These are phyloP conservation scores for Alauda arvensis DNA, from an alignment of 2,797 vertebrate genomes.

Conservation along the genomic window DNA sequence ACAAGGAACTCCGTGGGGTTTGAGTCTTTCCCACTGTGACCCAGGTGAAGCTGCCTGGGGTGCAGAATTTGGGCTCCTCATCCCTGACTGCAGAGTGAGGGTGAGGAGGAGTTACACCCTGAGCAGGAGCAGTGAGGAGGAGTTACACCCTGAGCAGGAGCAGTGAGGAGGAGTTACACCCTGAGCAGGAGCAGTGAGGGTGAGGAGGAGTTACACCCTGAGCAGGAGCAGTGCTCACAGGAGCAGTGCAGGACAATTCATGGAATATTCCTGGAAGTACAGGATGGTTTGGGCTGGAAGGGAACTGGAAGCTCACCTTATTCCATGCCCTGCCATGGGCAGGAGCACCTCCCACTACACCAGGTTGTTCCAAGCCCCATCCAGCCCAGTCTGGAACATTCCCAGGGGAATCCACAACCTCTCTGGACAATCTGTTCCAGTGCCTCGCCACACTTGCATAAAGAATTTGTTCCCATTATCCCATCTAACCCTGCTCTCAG, in stretches of 20 bases:
- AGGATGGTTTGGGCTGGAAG: not conserved
- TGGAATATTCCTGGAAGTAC: not conserved
- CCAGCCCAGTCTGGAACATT: not conserved
- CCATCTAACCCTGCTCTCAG: not conserved
- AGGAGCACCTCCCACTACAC: not conserved
- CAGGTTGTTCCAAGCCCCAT: not conserved
- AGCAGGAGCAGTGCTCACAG: accelerated
- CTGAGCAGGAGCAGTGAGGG: not conserved
- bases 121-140: not conserved
- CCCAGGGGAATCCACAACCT: not conserved
- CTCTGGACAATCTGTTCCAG: not conserved
- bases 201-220: not conserved
- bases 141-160: no score
- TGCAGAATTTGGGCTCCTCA: not conserved
- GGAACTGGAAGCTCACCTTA: not conserved
- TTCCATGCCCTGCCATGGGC: not conserved
- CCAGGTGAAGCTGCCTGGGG: not conserved
- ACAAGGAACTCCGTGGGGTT: accelerated
- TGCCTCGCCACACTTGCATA: accelerated
- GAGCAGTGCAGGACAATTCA: not conserved
- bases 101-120: not conserved
- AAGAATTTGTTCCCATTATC: not conserved
- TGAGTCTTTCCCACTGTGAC: not conserved
- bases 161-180: no score
- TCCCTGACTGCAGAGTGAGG: not conserved